Evolutionary conservation across 2,888 invertebrate species (phyloP).

Genomic region (Ennomos fuscantarius): DNA sequence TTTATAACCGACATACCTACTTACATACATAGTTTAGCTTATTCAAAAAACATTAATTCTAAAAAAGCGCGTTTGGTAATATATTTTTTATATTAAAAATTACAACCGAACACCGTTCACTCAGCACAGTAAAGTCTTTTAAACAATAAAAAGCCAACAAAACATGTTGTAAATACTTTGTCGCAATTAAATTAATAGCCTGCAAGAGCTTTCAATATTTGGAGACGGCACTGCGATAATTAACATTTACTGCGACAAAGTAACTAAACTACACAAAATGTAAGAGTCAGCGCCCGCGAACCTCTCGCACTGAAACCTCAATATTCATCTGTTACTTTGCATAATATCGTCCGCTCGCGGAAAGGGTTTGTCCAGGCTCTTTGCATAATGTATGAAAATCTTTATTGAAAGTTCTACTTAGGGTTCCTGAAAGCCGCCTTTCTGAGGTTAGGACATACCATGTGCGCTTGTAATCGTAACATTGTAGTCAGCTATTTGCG

Average conservation of each 20-base stretch:
- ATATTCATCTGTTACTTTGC: constrained; percentile 20
- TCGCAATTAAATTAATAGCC: too few relatives aligned
- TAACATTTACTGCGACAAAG: constrained; percentile 1
- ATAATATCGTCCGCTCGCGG: constrained; percentile 18
- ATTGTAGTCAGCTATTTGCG: constrained; percentile 17
- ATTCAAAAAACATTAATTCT: too few relatives aligned
- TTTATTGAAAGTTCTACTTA: constrained; percentile 31
- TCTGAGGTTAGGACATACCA: constrained; percentile 11
- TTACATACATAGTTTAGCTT: too few relatives aligned
- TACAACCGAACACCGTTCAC: too few relatives aligned
- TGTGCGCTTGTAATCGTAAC: constrained; percentile 1
- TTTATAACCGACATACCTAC: too few relatives aligned
- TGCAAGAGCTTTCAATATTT: too few relatives aligned
- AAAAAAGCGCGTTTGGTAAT: too few relatives aligned
- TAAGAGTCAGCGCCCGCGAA: background rate
- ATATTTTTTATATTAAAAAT: too few relatives aligned
- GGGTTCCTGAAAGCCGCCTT: constrained; percentile 18
- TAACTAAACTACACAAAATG: background rate
- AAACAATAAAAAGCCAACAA: too few relatives aligned
- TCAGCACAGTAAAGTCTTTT: too few relatives aligned
- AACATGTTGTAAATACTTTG: too few relatives aligned
- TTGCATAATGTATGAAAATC: constrained; percentile 31
- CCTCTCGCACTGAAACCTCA: constrained; percentile 7
- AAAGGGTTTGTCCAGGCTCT: constrained; percentile 30
- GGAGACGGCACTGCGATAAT: background rate